phyloP scores from a whole-genome alignment of 2,888 invertebrate species.

The Synergus itoensis region DNA sequence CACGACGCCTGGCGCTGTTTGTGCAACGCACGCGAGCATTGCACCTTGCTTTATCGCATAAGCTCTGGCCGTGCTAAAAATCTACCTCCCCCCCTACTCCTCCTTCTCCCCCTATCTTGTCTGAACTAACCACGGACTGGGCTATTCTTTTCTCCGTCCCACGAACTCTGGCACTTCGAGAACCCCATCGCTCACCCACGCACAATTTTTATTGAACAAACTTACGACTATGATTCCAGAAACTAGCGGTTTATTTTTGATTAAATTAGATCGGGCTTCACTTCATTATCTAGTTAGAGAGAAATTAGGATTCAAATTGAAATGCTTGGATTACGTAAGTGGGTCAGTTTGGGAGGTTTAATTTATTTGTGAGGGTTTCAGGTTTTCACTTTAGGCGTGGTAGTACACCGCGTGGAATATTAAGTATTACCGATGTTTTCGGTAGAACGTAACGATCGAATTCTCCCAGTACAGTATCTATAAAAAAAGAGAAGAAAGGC shows the following conservation, averaged over 20 bases:
- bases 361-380: not conserved
- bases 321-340: not conserved
- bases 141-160: not conserved
- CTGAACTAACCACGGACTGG: not conserved
- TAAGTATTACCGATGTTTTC: too few relatives aligned
- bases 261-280: not conserved
- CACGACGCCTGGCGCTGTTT: slow-evolving; percentile 69
- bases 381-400: too few relatives aligned
- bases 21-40: slow-evolving; percentile 71
- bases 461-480: too few relatives aligned
- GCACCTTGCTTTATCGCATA: slow-evolving; percentile 76
- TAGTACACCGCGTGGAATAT: too few relatives aligned
- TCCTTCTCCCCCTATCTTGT: too few relatives aligned
- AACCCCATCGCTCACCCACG: not conserved
- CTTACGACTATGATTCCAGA: not conserved
- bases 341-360: not conserved
- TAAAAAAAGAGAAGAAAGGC: slow-evolving; percentile 1
- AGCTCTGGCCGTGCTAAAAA: slow-evolving; percentile 41
- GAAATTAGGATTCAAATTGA: not conserved
- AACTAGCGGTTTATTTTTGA: not conserved
- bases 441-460: too few relatives aligned
- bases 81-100: not conserved
- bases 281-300: not conserved
- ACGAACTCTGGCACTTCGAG: not conserved
- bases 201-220: not conserved